phyloP scores from a whole-genome alignment of 2,797 vertebrate genomes.

The Neopelma chrysocephalum region DNA sequence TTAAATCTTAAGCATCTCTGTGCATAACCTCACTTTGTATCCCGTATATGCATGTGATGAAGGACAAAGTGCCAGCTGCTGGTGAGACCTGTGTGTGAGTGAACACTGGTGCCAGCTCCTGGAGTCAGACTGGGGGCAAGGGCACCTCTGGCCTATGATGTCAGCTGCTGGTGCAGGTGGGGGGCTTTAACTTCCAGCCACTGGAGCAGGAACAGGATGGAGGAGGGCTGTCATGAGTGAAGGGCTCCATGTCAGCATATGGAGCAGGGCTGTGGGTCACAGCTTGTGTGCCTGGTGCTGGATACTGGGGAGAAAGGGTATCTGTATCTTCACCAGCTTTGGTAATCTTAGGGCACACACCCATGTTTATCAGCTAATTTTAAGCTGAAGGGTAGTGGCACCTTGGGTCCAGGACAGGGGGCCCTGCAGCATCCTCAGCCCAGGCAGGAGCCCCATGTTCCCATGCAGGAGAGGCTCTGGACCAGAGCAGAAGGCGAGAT shows the following conservation, averaged over 20 bases:
- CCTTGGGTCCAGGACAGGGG: not conserved
- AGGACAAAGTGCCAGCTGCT: not conserved
- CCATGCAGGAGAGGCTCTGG: not conserved
- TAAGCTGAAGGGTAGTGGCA: rapidly evolving
- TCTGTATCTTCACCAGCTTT: not conserved
- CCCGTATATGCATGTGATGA: not conserved
- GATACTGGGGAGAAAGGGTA: not conserved
- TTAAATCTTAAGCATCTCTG: not conserved
- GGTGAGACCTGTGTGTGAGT: not conserved
- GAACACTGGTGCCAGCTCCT: not conserved
- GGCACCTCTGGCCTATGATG: not conserved
- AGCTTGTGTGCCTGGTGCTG: not conserved
- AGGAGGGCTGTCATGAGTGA: not conserved
- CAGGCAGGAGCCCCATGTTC: not conserved
- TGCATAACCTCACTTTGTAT: not conserved
- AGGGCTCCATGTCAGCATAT: not conserved
- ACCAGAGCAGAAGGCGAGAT: not conserved
- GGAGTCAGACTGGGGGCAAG: not conserved
- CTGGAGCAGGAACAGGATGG: not conserved
- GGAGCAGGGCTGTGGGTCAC: not conserved
- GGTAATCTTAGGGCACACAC: not conserved
- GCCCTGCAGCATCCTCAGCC: not conserved
- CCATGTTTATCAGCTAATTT: not conserved
- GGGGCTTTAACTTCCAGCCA: not conserved
- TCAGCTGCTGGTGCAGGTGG: not conserved